phyloP scores from a whole-genome alignment of 2,888 invertebrate genomes.

The Agonopterix arenella region DNA sequence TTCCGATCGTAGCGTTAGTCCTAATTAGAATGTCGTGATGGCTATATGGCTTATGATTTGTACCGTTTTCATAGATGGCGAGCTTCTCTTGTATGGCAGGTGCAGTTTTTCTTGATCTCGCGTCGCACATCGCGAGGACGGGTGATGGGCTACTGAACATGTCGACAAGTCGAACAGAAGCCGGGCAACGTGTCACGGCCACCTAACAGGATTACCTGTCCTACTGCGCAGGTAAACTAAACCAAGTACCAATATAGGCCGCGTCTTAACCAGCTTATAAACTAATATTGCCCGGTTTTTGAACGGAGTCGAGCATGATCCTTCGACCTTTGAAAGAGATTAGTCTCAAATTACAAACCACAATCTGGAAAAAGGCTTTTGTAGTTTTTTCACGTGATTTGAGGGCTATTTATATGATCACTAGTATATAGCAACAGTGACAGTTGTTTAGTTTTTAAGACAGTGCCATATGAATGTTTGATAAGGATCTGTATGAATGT shows the following conservation, averaged over 20 bases:
- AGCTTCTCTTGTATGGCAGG: conserved; percentile 72
- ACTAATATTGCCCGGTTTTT: conserved; percentile 35
- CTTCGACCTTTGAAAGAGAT: conserved; percentile 7
- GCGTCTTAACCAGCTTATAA: conserved; percentile 56
- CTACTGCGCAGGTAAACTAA: conserved; percentile 65
- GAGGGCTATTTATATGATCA: too few relatives aligned
- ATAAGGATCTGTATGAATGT: too few relatives aligned
- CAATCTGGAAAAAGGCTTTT: background rate
- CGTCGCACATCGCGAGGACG: conserved; percentile 63
- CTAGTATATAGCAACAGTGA: too few relatives aligned
- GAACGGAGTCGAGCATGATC: conserved; percentile 30
- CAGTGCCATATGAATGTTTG: too few relatives aligned
- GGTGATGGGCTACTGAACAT: conserved; percentile 46
- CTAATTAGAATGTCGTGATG: conserved; percentile 27
- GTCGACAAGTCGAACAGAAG: conserved; percentile 43
- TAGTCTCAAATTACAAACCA: conserved; percentile 14
- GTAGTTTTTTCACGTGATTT: too few relatives aligned
- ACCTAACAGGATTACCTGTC: conserved; percentile 75
- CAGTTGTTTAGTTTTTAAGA: too few relatives aligned
- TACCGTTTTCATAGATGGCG: conserved; percentile 73
- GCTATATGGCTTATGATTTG: conserved; percentile 29
- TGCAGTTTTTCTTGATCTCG: conserved; percentile 58
- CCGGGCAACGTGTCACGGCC: conserved; percentile 73
- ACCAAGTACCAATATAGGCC: conserved; percentile 42
- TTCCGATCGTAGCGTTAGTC: conserved; percentile 46